Conservation (phyloP, 2,113 vertebrate genomes). For the Prionailurus bengalensis region DNA sequence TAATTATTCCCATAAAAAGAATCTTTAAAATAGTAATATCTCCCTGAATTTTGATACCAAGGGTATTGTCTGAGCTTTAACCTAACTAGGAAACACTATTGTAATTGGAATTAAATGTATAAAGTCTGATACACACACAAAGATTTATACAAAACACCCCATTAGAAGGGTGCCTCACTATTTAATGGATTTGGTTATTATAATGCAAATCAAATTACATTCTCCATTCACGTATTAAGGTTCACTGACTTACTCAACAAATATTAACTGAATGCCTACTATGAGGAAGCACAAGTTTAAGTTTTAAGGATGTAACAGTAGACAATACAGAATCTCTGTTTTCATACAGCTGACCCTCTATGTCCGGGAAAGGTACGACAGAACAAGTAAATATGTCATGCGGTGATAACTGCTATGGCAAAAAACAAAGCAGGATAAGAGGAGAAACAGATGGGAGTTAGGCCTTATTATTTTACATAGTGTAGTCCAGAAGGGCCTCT, state of each 20-base stretch:
- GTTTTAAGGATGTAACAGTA: neutral
- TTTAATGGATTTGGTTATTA: neutral
- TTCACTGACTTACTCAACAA: neutral
- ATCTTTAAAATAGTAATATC: constrained; percentile 64
- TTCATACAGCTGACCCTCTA: neutral
- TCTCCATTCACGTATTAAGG: constrained; percentile 28
- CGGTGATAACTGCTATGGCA: neutral
- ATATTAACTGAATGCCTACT: neutral
- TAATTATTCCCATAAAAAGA: constrained; percentile 62
- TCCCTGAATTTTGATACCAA: constrained; percentile 48
- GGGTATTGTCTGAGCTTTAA: neutral
- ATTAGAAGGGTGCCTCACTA: neutral
- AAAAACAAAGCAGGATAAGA: neutral
- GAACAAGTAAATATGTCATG: neutral
- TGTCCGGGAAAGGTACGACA: neutral
- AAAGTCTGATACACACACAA: constrained; percentile 5
- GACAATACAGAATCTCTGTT: neutral
- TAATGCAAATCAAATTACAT: constrained; percentile 47
- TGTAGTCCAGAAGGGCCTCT: neutral
- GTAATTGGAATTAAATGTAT: constrained; percentile 37
- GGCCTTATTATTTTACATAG: neutral
- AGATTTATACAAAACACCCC: constrained; percentile 40
- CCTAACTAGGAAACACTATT: neutral
- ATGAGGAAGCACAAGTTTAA: neutral
- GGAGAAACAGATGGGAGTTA: neutral